phyloP scores from a whole-genome alignment of 1,140 invertebrate species.

The Tyrophagus putrescentiae region DNA sequence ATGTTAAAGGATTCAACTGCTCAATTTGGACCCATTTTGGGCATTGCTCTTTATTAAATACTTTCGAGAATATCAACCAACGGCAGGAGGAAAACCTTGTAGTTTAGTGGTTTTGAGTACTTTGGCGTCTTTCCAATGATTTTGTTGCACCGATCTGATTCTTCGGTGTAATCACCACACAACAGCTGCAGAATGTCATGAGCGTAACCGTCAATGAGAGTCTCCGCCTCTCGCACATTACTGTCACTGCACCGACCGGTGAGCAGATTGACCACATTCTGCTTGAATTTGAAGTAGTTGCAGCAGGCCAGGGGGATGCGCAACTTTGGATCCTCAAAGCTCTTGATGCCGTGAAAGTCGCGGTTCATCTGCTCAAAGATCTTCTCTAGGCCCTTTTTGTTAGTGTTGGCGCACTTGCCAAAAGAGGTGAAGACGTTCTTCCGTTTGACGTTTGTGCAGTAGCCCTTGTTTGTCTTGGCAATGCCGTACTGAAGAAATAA shows the following conservation, averaged over 20 bases:
- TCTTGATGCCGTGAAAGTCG: background rate
- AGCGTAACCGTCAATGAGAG: background rate
- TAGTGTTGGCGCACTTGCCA: background rate
- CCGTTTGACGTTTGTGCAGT: background rate
- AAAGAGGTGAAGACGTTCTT: background rate
- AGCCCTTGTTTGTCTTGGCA: background rate
- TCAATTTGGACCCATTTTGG: too few species aligned
- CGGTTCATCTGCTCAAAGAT: background rate
- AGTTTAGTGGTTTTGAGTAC: background rate
- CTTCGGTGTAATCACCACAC: conserved; percentile 18
- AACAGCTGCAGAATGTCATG: background rate
- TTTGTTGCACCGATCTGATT: conserved; percentile 13
- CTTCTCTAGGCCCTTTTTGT: background rate
- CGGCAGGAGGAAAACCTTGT: background rate
- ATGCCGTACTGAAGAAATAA: too few species aligned
- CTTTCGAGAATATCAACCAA: too few species aligned
- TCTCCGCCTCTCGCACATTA: background rate
- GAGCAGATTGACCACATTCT: background rate
- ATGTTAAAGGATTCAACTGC: too few species aligned
- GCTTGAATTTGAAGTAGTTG: background rate
- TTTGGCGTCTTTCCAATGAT: background rate
- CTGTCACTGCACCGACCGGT: background rate
- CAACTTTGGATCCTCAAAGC: background rate
- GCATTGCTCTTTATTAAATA: too few species aligned
- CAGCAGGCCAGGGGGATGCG: background rate